Evolutionary conservation across 2,113 vertebrate species (phyloP).

Genomic region (Crotophaga sulcirostris): DNA sequence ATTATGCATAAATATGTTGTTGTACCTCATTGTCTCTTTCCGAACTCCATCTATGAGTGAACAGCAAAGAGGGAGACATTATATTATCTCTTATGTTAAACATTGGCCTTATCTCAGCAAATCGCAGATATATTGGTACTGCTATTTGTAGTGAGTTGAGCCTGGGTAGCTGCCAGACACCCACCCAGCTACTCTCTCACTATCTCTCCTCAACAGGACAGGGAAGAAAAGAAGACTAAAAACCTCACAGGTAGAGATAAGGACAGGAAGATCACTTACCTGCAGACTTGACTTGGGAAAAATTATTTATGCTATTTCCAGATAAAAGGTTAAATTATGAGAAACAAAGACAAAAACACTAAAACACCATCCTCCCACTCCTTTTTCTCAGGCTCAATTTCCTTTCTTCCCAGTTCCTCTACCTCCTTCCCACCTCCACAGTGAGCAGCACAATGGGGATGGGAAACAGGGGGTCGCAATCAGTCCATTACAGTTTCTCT

Average conservation of each 20-base stretch:
- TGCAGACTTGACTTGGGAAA: background rate
- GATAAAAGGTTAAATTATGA: background rate
- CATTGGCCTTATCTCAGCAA: background rate
- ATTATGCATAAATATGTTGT: fast-evolving
- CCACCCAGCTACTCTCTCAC: background rate
- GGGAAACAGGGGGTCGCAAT: fast-evolving
- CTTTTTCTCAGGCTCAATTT: background rate
- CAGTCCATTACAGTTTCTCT: background rate
- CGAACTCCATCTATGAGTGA: background rate
- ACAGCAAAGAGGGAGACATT: background rate
- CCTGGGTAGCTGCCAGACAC: background rate
- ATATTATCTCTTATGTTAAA: background rate
- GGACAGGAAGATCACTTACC: background rate
- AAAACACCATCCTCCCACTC: fast-evolving
- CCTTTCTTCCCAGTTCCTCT: background rate
- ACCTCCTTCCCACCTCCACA: background rate
- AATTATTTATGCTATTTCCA: background rate
- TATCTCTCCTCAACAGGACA: background rate
- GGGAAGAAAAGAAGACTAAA: background rate
- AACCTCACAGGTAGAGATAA: background rate
- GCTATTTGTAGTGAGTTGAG: background rate
- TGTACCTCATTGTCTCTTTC: background rate
- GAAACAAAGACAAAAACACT: background rate
- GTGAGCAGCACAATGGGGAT: fast-evolving
- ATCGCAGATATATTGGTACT: background rate